Evolutionary conservation across 1,140 invertebrate species (phyloP), one percentile per base, ranked within the genome.

Genomic region (Trichonephila clavata): DNA sequence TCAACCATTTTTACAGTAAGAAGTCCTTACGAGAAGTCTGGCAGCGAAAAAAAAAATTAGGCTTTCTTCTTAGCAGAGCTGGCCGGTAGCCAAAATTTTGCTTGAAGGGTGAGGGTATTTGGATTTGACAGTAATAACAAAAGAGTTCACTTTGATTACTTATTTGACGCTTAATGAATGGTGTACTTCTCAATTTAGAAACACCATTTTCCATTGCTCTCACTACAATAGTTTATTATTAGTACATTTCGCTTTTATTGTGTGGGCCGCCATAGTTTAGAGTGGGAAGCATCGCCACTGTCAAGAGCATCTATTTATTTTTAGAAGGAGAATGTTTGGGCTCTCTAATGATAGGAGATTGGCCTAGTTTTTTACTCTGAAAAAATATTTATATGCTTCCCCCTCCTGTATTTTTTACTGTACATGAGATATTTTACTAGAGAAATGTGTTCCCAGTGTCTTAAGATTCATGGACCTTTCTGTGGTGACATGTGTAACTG

Each of bases 201-300:
- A 86, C 57, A 24, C 24, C 83, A 60, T 86, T 86, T 27, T 68
- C 57, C 20, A 60, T 21, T 24, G 65, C 21, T 68, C 65, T 27
- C 57, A 86, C 83, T 59, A 59, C 43, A 86, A 86, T 86, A 86
- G 43, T 32, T 86, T 86, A 86, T 86, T 86, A 86, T 86, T 86
- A 86, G 83, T 10, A 43, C 57, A 27, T 86, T 86, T 86, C 83
- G 1, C 20, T 86, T 60, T 86, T 60, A 86, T 60, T 27, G 13
- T 60, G 24, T 13, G 21, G 2, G 24, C 65, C 27, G 21, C 65
- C 65, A 24, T 13, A 32, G 24, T 86, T 86, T 60, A 21, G 21
- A 18, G 43, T 59, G 16, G 43, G 13, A 24, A 60, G 83, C 57
- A n/a, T 10, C 6, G 20, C 21, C 83, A 86, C 57, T 86, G 83